Base-by-base conservation (phyloP, 2,113 vertebrate genomes). In the Alectura lathami region DNA sequence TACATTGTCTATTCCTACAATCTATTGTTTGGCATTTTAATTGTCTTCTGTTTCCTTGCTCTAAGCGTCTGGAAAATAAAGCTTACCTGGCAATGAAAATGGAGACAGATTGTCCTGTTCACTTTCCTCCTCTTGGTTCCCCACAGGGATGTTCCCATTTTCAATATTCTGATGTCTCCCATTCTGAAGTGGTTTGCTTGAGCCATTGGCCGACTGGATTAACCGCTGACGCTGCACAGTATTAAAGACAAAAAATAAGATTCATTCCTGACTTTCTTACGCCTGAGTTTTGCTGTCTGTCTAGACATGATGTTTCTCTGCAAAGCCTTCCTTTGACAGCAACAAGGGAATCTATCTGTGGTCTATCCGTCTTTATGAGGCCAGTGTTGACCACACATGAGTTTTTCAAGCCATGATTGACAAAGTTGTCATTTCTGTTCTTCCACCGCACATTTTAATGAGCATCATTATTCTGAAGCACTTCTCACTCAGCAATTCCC, bases 61-160 rank as follows among this genome's bases (percentile, higher is more conserved):
- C 77, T 21, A 74, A 92, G 38, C 3, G 43, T 9, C 24, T 40
- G 63, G 60, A 50, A 59, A 77, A 23, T 18, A 60, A 92, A 69
- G n/a, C 97, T 98, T 93, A 99, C 98, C 98, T 36, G 98, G 98
- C 67, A 98, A 9, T 53, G 97, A 98, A 97, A 99, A 99, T 1
- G 99, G 99, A 30, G 99, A 99, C 64, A 98, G 97, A 97, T 47
- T 98, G 38, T 97, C 97, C 8, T 98, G 97, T 78, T 99, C 98
- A 12, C 96, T 96, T 22, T 84, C 95, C n/a, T 98, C 98, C 5
- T 96, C 97, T 22, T 98, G 97, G 94, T 98, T 99, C 63, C 99
- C 99, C 94, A 98, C 98, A 3, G 98, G 98, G 18, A 99, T 97
- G 9, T 98, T 99, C 38, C 99, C 99, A 4, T 99, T 99, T 96